Percentiles rank a stretch among this genome's conserved stretches.
Conservation (phyloP, 2,888 invertebrate species). For the Heteromyza rotundicornis region DNA sequence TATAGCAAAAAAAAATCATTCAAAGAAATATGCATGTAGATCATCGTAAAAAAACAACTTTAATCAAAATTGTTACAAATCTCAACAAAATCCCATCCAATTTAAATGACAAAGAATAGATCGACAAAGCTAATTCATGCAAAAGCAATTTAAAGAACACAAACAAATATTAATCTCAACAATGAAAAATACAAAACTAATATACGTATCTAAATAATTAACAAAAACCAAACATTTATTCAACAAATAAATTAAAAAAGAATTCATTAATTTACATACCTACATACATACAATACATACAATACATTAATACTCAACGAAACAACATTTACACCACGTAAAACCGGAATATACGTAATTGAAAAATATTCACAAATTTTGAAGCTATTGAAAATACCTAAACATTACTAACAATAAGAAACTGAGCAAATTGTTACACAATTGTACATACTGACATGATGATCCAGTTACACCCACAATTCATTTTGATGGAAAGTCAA, state of each 20-base stretch:
- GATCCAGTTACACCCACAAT: slow-evolving; percentile 16
- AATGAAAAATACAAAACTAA: slow-evolving; percentile 29
- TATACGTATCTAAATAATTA: neutral
- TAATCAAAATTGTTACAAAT: slow-evolving; percentile 22
- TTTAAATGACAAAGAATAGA: slow-evolving; percentile 28
- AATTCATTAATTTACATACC: slow-evolving; percentile 21
- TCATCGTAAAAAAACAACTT: neutral
- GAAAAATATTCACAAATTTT: slow-evolving; percentile 48
- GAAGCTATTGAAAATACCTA: slow-evolving; percentile 9
- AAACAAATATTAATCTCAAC: slow-evolving; percentile 41
- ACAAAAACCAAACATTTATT: neutral
- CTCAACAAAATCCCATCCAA: slow-evolving; percentile 50
- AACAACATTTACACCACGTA: slow-evolving; percentile 23
- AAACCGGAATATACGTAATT: slow-evolving; percentile 47
- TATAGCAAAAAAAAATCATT: no score
- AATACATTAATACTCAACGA: slow-evolving; percentile 30
- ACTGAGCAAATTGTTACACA: slow-evolving; percentile 7
- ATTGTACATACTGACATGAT: slow-evolving; percentile 11
- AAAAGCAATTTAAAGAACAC: slow-evolving; percentile 32
- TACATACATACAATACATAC: no score
- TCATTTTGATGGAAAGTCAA: no score
- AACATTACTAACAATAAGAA: slow-evolving; percentile 7
- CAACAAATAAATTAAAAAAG: slow-evolving; percentile 16
- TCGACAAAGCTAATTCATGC: slow-evolving; percentile 32
- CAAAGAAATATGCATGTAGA: no score